Evolutionary conservation across 35 echinoderm and acorn worm genomes (phyloP).

Genomic region (Acanthaster planci): DNA sequence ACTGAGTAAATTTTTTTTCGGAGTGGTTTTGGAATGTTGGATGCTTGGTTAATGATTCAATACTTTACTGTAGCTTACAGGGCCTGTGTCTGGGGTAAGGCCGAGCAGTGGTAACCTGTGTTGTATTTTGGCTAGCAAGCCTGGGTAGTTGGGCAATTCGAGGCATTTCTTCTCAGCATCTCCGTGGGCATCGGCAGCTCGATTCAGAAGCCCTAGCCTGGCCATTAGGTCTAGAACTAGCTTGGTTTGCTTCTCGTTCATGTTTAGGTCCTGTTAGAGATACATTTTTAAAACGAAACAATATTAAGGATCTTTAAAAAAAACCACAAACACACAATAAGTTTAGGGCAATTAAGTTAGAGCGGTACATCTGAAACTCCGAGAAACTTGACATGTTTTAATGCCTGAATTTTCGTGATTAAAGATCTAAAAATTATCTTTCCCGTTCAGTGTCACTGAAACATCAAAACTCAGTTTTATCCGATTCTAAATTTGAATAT

Average conservation of each 20-base stretch:
- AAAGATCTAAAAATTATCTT: no score
- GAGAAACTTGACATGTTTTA: no score
- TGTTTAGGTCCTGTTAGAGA: slow-evolving; percentile 60
- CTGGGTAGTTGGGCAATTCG: slow-evolving; percentile 51
- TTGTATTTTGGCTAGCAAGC: slow-evolving; percentile 45
- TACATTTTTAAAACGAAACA: neutral
- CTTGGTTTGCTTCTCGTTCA: slow-evolving; percentile 60
- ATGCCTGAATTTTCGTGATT: no score
- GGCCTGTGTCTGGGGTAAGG: slow-evolving; percentile 64
- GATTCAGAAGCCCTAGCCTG: slow-evolving; percentile 48
- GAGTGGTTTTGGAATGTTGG: no score
- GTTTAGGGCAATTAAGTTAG: no score
- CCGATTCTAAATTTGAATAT: no score
- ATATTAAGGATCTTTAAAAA: neutral
- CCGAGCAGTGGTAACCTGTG: slow-evolving; percentile 66
- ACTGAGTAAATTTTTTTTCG: no score
- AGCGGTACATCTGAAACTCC: no score
- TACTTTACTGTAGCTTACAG: slow-evolving; percentile 49
- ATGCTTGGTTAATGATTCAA: no score
- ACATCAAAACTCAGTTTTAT: no score
- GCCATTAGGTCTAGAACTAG: slow-evolving; percentile 55
- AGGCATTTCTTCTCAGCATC: slow-evolving; percentile 47
- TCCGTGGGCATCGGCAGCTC: slow-evolving; percentile 28
- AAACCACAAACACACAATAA: neutral
- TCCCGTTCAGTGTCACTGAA: no score